Base-by-base conservation (phyloP, 2,113 vertebrate species). In the Noctilio leporinus region DNA sequence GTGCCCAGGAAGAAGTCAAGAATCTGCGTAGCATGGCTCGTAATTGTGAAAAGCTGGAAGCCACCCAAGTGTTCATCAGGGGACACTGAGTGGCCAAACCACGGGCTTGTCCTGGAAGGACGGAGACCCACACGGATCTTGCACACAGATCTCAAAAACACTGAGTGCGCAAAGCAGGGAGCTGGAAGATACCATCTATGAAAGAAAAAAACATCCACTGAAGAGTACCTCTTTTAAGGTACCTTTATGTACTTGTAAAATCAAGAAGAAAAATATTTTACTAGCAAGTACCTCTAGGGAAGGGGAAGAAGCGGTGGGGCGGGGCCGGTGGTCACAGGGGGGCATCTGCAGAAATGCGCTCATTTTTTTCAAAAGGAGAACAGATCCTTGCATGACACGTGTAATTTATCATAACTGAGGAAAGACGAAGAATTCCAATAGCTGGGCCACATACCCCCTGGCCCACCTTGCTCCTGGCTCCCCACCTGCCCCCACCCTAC, bases 381-480 rank as follows among this genome's bases (percentile, higher is more conserved):
- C 28, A 22, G 35, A 81, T 84, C 47, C 85, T 90, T 67, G 78
- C 28, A 26, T 65, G 93, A 89, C 77, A 82, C 4, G 43, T 85
- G 81, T 88, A 78, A 93, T 96, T 95, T 96, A 87, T 96, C 89
- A 84, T 53, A 96, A 65, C 28, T 43, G 67, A 86, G 95, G 86
- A 89, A 84, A 86, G 93, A 95, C 53, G 43, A 86, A 93, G 92
- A 76, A 93, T 84, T 57, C 53, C 86, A 65, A 30, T 64, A 92
- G 75, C 93, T 53, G 86, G 62, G 51, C 73, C 91, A 57, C 55
- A 15, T 4, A 69, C 75, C 80, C 69, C 57, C 64, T 22, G 51
- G 67, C 49, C 75, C 47, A 26, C 72, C 51, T 38, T 2, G 9
- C 28, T 65, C 81, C 67, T 11, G 62, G 28, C 65, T 57, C 67